Evolutionary conservation across 2,797 vertebrate genomes (phyloP).

Genomic region (Salarias fasciatus): DNA sequence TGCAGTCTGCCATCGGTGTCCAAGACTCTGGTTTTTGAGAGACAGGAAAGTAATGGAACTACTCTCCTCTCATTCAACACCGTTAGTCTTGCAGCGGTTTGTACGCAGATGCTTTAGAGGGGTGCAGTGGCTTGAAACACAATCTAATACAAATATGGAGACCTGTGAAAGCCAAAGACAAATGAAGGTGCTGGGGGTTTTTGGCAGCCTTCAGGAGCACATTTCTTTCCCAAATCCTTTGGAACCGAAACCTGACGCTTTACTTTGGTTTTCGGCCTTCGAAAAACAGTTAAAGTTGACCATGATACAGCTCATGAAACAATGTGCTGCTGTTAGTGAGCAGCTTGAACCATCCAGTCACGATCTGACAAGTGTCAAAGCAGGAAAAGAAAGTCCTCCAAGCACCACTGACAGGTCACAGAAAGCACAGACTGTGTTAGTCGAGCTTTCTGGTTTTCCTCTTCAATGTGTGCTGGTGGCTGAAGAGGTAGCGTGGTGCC

Average conservation of each 20-base stretch:
- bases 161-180: conserved; percentile 15
- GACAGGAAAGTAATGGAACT: conserved; percentile 83
- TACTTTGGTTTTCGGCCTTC: conserved; percentile 83
- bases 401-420: background rate
- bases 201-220: conserved; percentile 77
- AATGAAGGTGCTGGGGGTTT: conserved; percentile 70
- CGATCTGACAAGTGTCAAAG: conserved; percentile 6
- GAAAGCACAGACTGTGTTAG: conserved; percentile 38
- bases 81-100: conserved; percentile 71
- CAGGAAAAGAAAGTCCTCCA: background rate
- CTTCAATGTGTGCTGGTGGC: conserved; percentile 87
- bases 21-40: conserved; percentile 88
- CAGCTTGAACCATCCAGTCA: conserved; percentile 35
- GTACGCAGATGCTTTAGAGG: conserved; percentile 84
- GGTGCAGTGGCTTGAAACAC: conserved; percentile 74
- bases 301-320: conserved; percentile 70
- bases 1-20: conserved; percentile 72
- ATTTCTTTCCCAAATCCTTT: conserved; percentile 77
- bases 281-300: conserved; percentile 77
- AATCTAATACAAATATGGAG: conserved; percentile 9
- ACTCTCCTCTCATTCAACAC: conserved; percentile 69
- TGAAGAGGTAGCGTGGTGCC: conserved; percentile 83
- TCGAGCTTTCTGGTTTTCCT: conserved; percentile 78
- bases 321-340: conserved; percentile 71
- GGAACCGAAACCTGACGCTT: conserved; percentile 58